These are phyloP conservation scores for Psephotus haematonotus DNA, from an alignment of 2,113 vertebrate genomes.

Conservation along the genomic window DNA sequence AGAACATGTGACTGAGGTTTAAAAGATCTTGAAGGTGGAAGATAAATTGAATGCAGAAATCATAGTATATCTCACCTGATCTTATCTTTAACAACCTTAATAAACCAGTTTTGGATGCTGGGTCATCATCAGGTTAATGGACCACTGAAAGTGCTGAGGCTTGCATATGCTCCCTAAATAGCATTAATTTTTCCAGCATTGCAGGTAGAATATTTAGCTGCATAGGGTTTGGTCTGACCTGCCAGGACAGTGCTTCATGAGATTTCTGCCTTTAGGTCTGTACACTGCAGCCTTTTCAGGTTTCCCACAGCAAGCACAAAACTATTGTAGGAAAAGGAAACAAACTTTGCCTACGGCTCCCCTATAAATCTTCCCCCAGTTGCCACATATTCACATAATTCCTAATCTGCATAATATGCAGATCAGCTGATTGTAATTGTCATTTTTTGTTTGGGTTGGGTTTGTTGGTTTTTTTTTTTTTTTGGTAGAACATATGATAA, in stretches of 20 bases:
- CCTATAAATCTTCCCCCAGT: background rate
- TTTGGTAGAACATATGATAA: background rate
- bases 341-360: background rate
- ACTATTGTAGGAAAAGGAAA: background rate
- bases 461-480: background rate
- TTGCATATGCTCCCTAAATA: background rate
- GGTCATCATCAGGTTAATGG: background rate
- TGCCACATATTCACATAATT: background rate
- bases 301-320: background rate
- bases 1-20: background rate
- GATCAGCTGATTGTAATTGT: background rate
- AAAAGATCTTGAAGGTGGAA: background rate
- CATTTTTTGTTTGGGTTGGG: background rate
- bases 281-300: background rate
- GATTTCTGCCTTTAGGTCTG: background rate
- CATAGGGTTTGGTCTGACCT: background rate
- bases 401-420: background rate
- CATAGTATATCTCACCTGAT: background rate
- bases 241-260: background rate
- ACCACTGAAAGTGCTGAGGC: background rate
- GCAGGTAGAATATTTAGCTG: background rate
- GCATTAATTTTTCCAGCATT: background rate
- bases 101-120: background rate
- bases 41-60: background rate
- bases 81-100: background rate